Conservation (phyloP, 2,888 invertebrate species). For the Campoletis raptor region DNA sequence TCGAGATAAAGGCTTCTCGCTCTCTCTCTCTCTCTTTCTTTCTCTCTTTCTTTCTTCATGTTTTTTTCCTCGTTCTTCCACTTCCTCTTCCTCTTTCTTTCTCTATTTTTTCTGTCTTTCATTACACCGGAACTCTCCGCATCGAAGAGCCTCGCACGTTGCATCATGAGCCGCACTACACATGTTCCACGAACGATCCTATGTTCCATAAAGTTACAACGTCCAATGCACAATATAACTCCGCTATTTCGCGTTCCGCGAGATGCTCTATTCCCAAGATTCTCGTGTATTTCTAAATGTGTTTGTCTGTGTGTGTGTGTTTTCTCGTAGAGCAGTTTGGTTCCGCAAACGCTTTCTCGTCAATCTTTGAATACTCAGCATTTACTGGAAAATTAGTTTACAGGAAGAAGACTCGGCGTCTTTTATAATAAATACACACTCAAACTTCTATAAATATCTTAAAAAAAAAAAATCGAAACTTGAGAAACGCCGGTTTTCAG, state of each 20-base stretch:
- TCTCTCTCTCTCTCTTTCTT: slow-evolving; percentile 10
- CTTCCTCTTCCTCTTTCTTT: slow-evolving; percentile 12
- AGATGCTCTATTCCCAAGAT: slow-evolving; percentile 52
- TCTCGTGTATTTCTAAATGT: background rate
- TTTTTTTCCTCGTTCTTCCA: background rate
- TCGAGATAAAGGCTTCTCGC: slow-evolving; percentile 55
- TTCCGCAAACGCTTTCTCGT: slow-evolving; percentile 49
- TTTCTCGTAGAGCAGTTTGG: slow-evolving; percentile 24
- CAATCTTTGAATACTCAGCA: slow-evolving; percentile 9
- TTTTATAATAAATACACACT: background rate
- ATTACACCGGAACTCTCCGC: slow-evolving; percentile 18
- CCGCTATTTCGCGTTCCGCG: slow-evolving; percentile 27
- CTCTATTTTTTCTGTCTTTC: slow-evolving; percentile 8
- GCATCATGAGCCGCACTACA: background rate
- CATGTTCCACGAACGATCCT: slow-evolving; percentile 31
- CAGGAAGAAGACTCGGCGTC: background rate
- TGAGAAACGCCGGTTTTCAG: background rate
- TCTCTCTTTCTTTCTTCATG: background rate
- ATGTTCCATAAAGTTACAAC: slow-evolving; percentile 15
- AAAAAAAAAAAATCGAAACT: background rate
- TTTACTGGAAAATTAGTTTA: background rate
- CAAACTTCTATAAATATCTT: background rate
- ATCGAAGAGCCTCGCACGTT: slow-evolving; percentile 4
- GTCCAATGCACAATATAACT: background rate
- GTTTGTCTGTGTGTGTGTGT: background rate